Base-by-base conservation (phyloP, 2,888 invertebrate species). In the Schrankia costaestrigalis region DNA sequence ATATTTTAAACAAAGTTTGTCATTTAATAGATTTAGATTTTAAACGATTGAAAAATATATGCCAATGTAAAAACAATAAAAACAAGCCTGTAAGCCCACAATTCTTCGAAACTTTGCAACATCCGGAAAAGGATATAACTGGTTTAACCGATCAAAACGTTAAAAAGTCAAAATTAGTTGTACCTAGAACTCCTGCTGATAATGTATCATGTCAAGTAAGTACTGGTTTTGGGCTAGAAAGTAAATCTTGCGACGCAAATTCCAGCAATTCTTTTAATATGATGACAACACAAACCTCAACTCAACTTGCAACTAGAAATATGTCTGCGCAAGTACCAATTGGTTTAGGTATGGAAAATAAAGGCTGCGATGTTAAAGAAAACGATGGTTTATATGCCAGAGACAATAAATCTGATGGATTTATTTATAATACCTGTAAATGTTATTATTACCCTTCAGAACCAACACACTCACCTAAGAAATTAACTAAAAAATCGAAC, bases 1-100 rank as follows among this genome's bases (percentile, higher is more conserved):
- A 63, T 23, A 55, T 85, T 24, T 61, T 82, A 34, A 65, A 75
- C 6, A 72, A 78, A 61, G 72, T 87, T 12, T 72, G 63, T 42
- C 56, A 59, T 40, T 58, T 82, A 41, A 85, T 87, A 40, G 81
- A 86, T 53, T 63, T 69, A 36, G 87, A 87, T 60, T 82, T 87
- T 58, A 47, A 77, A 45, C 70, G 76, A 8, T 50, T 87, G n/a
- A 77, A 71, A 62, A 48, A 64, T 18, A 46, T 75, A 27, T 81
- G 69, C 41, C 63, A 49, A 10, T 64, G 63, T 50, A 65, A 55
- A 54, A 63, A 50, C 24, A 36, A 10, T 14, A 33, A 23, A 34
- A 51, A 45, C 12, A 13, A 4, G 18, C 26, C 25, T 17, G 33
- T 33, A 10, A 28, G 27, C 13, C 34, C 22, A 21, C 18, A 26